Evolutionary conservation across 2,888 invertebrate species (phyloP), one percentile per base, ranked within the genome.

Genomic region (Nymphalis urticae): DNA sequence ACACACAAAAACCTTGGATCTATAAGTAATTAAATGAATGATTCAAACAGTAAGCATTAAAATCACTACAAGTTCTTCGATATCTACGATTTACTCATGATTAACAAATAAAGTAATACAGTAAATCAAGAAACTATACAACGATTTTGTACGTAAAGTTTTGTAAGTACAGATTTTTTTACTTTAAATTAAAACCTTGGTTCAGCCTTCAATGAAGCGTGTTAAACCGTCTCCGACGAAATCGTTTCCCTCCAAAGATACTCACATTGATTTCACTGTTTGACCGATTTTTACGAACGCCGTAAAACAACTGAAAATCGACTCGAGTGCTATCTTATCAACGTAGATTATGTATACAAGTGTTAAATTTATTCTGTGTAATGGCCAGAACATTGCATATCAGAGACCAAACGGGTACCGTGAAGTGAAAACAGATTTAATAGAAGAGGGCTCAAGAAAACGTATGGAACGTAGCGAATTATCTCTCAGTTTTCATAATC

Each of bases 311-410:
- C 76, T 79, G 42, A 75, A 77, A 76, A 71, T 71, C 73, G 62
- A 68, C 73, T 69, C 69, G 70, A 63, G 75, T 79, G 77, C 81
- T 88, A 92, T 91, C 91, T 91, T 92, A 92, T 92, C 92, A 83
- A 70, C 73, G 76, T 80, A 89, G 90, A 91, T 88, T 90, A 88
- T 90, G 89, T 90, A 87, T 86, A 88, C 91, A 90, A 89, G 89
- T 89, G 90, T 85, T 78, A 82, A 82, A 81, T 85, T 82, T 80
- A 79, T 84, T 78, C 81, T 81, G 79, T 87, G 86, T 86, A 86
- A 88, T 87, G 88, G 88, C 75, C 87, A 87, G 82, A 85, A 87
- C 82, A 88, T 87, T 83, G 81, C 81, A 76, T 85, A 86, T 81
- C 84, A 85, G 76, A 84, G 83, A 79, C 80, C 82, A 76, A 80